Evolutionary conservation across 2,797 vertebrate genomes (phyloP).

Genomic region (Falco rusticolus): DNA sequence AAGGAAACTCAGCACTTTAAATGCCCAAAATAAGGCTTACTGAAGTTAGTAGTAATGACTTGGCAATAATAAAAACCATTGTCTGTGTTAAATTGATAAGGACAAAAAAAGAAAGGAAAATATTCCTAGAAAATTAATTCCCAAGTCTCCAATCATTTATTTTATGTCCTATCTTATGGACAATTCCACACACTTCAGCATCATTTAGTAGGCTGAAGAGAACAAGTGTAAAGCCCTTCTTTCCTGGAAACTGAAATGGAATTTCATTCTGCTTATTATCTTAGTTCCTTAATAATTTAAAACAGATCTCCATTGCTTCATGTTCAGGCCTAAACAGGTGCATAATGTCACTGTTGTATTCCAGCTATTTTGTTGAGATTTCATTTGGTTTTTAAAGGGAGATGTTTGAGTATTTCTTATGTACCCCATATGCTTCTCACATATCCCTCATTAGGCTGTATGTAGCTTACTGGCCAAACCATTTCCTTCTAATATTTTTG

Average conservation of each 20-base stretch:
- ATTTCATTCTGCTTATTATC: conserved; percentile 1
- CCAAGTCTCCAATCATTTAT: neutral
- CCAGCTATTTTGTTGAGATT: neutral
- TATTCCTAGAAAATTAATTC: neutral
- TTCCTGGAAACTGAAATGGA: neutral
- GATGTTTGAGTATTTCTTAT: neutral
- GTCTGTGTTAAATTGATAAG: neutral
- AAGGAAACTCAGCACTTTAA: neutral
- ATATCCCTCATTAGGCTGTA: neutral
- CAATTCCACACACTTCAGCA: neutral
- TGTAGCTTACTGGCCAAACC: neutral
- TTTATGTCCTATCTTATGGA: neutral
- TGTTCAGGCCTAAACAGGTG: neutral
- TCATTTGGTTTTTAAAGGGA: neutral
- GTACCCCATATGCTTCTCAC: neutral
- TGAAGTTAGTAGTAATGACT: neutral
- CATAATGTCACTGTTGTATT: neutral
- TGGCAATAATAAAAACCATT: neutral
- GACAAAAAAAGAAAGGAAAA: neutral
- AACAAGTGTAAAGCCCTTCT: neutral
- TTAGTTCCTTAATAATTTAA: conserved; percentile 26
- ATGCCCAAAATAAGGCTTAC: neutral
- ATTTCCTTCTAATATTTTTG: neutral
- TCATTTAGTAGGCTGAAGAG: neutral
- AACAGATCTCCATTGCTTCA: neutral